Base-by-base conservation (phyloP, 1,140 invertebrate species). In the Drosophila bocqueti region DNA sequence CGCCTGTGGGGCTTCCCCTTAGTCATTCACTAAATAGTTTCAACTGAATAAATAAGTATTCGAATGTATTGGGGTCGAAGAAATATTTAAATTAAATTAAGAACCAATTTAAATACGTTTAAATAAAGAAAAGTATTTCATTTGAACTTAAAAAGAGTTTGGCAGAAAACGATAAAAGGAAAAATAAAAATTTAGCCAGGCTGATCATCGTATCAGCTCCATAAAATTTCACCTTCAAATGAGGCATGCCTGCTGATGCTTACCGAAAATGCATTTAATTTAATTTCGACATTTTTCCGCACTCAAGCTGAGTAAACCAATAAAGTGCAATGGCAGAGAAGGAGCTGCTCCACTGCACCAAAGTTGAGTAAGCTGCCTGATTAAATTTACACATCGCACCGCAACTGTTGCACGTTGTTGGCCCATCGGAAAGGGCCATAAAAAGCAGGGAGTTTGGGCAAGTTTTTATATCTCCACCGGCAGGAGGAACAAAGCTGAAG, bases 351-450 rank as follows among this genome's bases (percentile, higher is more conserved):
- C 50, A 50, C 58, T 65, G 77, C 50, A 52, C 58, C 76, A 76
- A 79, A 76, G 59, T 83, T 87, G 72, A 86, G 83, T 49, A 73
- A 66, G 76, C 65, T 65, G 77, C 50, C 77, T 87, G 84, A 87
- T 89, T 87, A 89, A 87, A 87, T 87, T 89, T 89, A 89, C 84
- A 87, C 84, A 89, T 81, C 26, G 67, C 66, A 65, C 81, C 85
- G 38, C 84, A 87, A 89, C 76, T 80, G 83, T 86, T 86, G 83
- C 83, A 86, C 58, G 55, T 65, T 68, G 68, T 57, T 68, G 73
- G 80, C 67, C 76, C 67, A 78, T 18, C 43, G 50, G 38, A 60
- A 46, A 26, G 45, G 43, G 43, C 62, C 64, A 52, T 65, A 72
- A 64, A 61, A 67, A 1, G 61, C 59, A 49, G 24, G 43, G 67